Evolutionary conservation across 2,888 invertebrate species (phyloP).

Genomic region (Listrodromus nycthemerus): DNA sequence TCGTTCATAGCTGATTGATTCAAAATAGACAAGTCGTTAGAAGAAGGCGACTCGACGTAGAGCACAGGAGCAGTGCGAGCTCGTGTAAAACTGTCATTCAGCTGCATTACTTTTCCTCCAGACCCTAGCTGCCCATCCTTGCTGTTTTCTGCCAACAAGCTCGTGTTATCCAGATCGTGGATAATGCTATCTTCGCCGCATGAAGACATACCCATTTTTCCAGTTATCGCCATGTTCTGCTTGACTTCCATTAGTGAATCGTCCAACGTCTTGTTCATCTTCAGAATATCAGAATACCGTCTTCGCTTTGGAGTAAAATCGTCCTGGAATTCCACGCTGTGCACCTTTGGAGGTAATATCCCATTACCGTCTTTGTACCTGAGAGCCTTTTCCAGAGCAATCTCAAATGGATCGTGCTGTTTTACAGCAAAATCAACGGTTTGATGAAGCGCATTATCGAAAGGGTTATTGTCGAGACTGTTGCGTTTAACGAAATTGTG

Average conservation of each 20-base stretch:
- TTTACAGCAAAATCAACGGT: constrained; percentile 78
- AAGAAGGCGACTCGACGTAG: not conserved
- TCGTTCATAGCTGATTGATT: constrained; percentile 80
- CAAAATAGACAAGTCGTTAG: constrained; percentile 74
- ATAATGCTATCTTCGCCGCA: constrained; percentile 38
- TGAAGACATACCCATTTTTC: not conserved
- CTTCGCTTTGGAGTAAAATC: constrained; percentile 67
- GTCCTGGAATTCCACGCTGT: constrained; percentile 67
- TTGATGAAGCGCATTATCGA: constrained; percentile 77
- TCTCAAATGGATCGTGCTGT: constrained; percentile 81
- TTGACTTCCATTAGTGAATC: constrained; percentile 64
- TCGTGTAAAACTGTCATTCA: not conserved
- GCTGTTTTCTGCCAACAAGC: constrained; percentile 53
- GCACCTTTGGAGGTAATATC: constrained; percentile 1
- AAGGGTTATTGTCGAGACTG: constrained; percentile 80
- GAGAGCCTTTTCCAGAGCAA: constrained; percentile 75
- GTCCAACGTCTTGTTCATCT: constrained; percentile 76
- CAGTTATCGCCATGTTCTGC: not conserved
- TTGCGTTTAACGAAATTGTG: constrained; percentile 68
- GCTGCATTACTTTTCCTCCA: constrained; percentile 11
- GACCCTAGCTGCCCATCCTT: not conserved
- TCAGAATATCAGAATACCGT: constrained; percentile 69
- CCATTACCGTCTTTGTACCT: constrained; percentile 36
- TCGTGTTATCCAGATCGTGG: constrained; percentile 58
- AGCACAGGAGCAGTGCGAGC: not conserved